phyloP scores from a whole-genome alignment of 2,888 invertebrate species.

The Miltochrista miniata region DNA sequence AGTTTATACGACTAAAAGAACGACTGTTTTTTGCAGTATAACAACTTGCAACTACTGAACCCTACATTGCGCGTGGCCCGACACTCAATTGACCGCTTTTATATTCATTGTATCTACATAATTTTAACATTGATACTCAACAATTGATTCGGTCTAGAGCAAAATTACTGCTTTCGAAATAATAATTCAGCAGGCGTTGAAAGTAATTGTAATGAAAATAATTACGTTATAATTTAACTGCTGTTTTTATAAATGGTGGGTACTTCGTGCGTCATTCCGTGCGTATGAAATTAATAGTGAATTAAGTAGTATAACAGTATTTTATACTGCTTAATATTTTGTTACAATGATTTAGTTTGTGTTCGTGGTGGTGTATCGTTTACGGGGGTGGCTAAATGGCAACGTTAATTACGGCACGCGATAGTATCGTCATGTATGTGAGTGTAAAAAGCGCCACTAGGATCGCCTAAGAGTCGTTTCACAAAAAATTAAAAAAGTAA shows the following conservation, averaged over 20 bases:
- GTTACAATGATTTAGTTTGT: slow-evolving; percentile 55
- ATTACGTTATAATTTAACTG: slow-evolving; percentile 12
- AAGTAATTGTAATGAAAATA: slow-evolving; percentile 14
- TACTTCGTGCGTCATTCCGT: slow-evolving; percentile 10
- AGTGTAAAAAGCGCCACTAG: too few species aligned
- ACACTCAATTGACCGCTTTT: not conserved
- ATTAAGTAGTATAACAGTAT: slow-evolving; percentile 37
- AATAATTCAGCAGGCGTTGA: slow-evolving; percentile 7
- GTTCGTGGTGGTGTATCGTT: slow-evolving; percentile 53
- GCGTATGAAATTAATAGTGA: slow-evolving; percentile 43
- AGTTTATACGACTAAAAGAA: too few species aligned
- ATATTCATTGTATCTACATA: slow-evolving; percentile 4
- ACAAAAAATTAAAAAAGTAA: too few species aligned
- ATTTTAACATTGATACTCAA: not conserved
- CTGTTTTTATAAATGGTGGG: slow-evolving; percentile 24
- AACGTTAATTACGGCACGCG: slow-evolving; percentile 65
- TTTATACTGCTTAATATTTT: slow-evolving; percentile 46
- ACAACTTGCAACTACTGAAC: too few species aligned
- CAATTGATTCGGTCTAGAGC: slow-evolving; percentile 5
- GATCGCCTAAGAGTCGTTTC: too few species aligned
- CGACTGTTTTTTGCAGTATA: too few species aligned
- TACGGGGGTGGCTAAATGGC: slow-evolving; percentile 71
- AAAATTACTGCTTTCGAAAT: slow-evolving; percentile 7
- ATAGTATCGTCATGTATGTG: too few species aligned
- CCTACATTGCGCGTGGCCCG: too few species aligned